phyloP scores from a whole-genome alignment of 2,113 vertebrate genomes.

The Salvelinus namaycush region DNA sequence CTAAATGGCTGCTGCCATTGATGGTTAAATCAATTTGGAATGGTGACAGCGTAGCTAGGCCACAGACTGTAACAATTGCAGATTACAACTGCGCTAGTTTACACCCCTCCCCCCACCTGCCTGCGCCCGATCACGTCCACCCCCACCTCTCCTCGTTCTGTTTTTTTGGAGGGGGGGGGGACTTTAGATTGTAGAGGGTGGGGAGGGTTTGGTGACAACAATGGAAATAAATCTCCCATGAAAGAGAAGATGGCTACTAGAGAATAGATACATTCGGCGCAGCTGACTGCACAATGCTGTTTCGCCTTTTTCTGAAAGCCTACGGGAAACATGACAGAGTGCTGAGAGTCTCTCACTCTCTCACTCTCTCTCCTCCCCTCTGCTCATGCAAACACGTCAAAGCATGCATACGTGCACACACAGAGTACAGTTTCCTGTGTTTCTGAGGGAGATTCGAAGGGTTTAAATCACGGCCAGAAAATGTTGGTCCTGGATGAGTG shows the following conservation, averaged over 20 bases:
- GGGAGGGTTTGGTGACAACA: slow-evolving; percentile 59
- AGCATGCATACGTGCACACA: slow-evolving; percentile 2
- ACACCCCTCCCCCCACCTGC: slow-evolving; percentile 14
- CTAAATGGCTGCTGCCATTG: slow-evolving; percentile 87
- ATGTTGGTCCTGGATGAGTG: slow-evolving; percentile 76
- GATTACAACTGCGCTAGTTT: slow-evolving; percentile 75
- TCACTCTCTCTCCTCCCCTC: too few species aligned
- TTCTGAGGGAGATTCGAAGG: slow-evolving; percentile 61
- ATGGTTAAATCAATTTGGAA: slow-evolving; percentile 96
- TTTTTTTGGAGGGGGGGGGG: slow-evolving; percentile 56
- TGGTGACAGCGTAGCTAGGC: slow-evolving; percentile 88
- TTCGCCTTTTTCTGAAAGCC: slow-evolving; percentile 47
- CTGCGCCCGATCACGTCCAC: not conserved
- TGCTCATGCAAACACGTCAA: slow-evolving; percentile 31
- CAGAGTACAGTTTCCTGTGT: slow-evolving; percentile 46
- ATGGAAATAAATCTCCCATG: slow-evolving; percentile 63
- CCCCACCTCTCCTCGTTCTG: slow-evolving; percentile 43
- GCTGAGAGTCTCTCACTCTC: slow-evolving; percentile 51
- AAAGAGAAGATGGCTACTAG: slow-evolving; percentile 47
- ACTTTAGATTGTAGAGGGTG: slow-evolving; percentile 55
- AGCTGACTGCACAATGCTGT: slow-evolving; percentile 70
- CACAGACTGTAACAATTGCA: slow-evolving; percentile 87
- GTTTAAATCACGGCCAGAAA: slow-evolving; percentile 64
- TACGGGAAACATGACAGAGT: slow-evolving; percentile 63
- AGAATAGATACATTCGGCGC: slow-evolving; percentile 72